Percentiles rank a stretch among this genome's conserved stretches.
Evolutionary conservation across 1,140 invertebrate species (phyloP).

Genomic region (Cyclargus thomasi): DNA sequence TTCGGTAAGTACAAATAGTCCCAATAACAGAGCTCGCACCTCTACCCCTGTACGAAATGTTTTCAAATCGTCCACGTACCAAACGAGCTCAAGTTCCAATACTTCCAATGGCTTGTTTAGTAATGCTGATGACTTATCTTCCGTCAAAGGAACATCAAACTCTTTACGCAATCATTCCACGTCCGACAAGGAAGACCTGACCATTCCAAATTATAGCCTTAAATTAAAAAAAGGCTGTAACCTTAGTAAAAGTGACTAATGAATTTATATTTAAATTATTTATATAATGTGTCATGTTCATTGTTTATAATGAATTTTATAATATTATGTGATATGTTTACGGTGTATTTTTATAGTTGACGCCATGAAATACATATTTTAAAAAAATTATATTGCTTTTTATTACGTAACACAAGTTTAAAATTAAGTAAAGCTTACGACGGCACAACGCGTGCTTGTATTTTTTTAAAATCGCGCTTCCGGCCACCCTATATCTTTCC

Average conservation of each 20-base stretch:
- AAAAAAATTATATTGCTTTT: constrained; percentile 14
- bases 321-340: constrained; percentile 1
- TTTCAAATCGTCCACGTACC: constrained; percentile 65
- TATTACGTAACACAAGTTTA: constrained; percentile 6
- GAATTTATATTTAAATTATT: constrained; percentile 28
- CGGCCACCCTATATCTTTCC: too few relatives aligned
- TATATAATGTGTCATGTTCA: constrained; percentile 24
- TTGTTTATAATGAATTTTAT: constrained; percentile 22
- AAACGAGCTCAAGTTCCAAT: constrained; percentile 63
- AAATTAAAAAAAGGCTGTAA: constrained; percentile 56
- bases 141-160: constrained; percentile 70
- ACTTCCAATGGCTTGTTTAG: constrained; percentile 67
- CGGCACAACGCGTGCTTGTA: too few relatives aligned
- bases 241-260: constrained; percentile 59
- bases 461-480: too few relatives aligned
- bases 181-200: constrained; percentile 65
- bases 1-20: constrained; percentile 34
- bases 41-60: constrained; percentile 72
- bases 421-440: too few relatives aligned
- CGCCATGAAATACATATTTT: neutral
- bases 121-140: constrained; percentile 73
- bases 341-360: neutral
- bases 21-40: constrained; percentile 61
- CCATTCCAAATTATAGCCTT: constrained; percentile 69
- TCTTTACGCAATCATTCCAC: constrained; percentile 63